A percentile compares a stretch with the other conserved stretches of the same genome.
These are phyloP conservation scores for Hypselothyrea guttata DNA, from an alignment of 2,888 invertebrate genomes.

Conservation along the genomic window DNA sequence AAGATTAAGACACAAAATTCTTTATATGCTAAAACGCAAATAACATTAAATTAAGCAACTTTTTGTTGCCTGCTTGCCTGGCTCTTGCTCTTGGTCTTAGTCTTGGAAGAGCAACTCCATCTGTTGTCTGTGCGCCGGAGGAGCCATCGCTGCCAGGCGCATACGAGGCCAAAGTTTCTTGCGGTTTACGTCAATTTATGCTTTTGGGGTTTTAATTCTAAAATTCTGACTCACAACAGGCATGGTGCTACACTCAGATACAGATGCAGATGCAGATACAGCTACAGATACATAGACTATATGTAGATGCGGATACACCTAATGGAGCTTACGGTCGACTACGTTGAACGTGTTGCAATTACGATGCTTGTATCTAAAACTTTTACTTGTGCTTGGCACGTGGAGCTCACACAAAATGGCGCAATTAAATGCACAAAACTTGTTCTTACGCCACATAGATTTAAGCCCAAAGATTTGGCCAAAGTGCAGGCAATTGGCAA, in stretches of 20 bases:
- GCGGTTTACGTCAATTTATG: constrained; percentile 77
- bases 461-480: not conserved
- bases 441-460: constrained; percentile 8
- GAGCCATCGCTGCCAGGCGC: constrained; percentile 32
- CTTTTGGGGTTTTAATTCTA: constrained; percentile 73
- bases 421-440: constrained; percentile 48
- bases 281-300: not conserved
- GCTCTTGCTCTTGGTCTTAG: constrained; percentile 35
- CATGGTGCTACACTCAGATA: constrained; percentile 21
- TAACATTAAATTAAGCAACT: constrained; percentile 82
- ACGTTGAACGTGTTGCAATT: constrained; percentile 66
- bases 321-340: constrained; percentile 58
- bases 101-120: constrained; percentile 39
- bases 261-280: not conserved
- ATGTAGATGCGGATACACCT: constrained; percentile 39
- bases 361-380: constrained; percentile 60
- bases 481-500: constrained; percentile 10
- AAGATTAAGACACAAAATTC: constrained; percentile 83
- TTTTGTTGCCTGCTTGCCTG: constrained; percentile 51
- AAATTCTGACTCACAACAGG: constrained; percentile 77
- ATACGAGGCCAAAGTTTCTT: constrained; percentile 74
- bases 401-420: constrained; percentile 38
- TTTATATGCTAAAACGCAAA: constrained; percentile 82
- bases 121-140: constrained; percentile 46
- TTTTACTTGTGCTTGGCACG: constrained; percentile 58